These are phyloP conservation scores for Isurus oxyrinchus DNA, from an alignment of 2,113 vertebrate genomes.

Conservation along the genomic window DNA sequence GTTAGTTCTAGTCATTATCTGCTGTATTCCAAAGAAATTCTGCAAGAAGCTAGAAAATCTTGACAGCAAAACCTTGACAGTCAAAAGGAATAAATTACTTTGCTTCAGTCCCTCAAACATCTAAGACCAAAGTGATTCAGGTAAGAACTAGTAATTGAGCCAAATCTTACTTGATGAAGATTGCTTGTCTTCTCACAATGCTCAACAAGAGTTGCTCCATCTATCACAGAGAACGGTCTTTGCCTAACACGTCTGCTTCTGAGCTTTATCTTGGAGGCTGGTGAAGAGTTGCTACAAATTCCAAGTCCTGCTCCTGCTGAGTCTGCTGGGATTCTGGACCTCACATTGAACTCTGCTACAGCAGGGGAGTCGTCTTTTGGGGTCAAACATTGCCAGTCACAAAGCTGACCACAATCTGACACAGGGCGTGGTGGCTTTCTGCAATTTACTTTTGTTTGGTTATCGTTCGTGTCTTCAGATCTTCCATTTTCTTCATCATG, in stretches of 20 bases:
- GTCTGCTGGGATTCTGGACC: not conserved
- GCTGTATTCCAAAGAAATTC: not conserved
- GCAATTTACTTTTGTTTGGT: not conserved
- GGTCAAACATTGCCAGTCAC: constrained; percentile 36
- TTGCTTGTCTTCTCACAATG: constrained; percentile 19
- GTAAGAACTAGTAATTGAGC: not conserved
- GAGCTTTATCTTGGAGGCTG: not conserved
- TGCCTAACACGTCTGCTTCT: constrained; percentile 32
- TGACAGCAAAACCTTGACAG: not conserved
- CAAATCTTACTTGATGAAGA: constrained; percentile 37
- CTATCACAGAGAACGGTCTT: constrained; percentile 45
- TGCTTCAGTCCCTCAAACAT: not conserved
- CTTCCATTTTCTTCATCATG: not conserved
- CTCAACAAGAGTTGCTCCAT: constrained; percentile 30
- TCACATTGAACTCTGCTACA: not conserved
- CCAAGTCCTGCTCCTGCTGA: not conserved
- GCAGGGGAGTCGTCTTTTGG: constrained; percentile 24
- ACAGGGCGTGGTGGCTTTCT: constrained; percentile 12
- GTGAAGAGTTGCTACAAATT: not conserved
- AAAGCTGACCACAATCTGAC: constrained; percentile 39
- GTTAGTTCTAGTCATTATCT: not conserved
- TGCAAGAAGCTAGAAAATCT: too few species aligned
- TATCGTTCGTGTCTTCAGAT: not conserved
- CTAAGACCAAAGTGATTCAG: not conserved
- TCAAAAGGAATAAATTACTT: not conserved